Evolutionary conservation across 2,113 vertebrate species (phyloP), one percentile per base, ranked within the genome.

Genomic region (Columbina picui): DNA sequence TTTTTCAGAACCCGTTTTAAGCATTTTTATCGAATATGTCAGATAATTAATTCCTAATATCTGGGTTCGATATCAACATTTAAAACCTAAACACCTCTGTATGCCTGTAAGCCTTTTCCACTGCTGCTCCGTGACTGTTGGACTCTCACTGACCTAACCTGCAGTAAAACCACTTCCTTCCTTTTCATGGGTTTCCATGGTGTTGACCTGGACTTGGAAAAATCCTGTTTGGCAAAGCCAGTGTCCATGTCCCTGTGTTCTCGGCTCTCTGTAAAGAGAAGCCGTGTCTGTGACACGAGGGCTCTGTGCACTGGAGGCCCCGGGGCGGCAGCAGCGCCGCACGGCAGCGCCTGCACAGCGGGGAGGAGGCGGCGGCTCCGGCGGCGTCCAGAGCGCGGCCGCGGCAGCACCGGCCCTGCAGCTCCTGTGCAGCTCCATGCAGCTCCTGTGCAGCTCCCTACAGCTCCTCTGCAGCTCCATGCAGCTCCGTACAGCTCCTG

Each of bases 241-340:
- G 52, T 0, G 7, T 10, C 25, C 52, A 10, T 8, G 25, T 52
- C 38, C 59, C 43, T 3, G 2, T 6, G 61, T 38, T 47, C 15
- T 14, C 45, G 32, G 12, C 52, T 53, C 47, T 38, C 47, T 67
- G 32, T 7, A 59, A 22, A 10, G 2, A 30, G 50, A 53, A n/a
- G 10, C 3, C 0, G 2, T 1, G 7, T 39, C 5, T 8, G 52
- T 34, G 7, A 36, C 49, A 18, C 22, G 13, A 4, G 7, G 55
- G 56, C 50, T n/a, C 10, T 2, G 21, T 1, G 0, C 7, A 0
- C 21, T 0, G 1, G 8, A 19, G 61, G 61, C 85, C 47, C 8
- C 8, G 0, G 26, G 82, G 50, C 3, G 21, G 75, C 78, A 16
- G 84, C 0, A 6, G 32, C 2, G 12, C n/a, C 6, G 56, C 61